Evolutionary conservation across 2,113 vertebrate species (phyloP).

Genomic region (Atrichornis clamosus): DNA sequence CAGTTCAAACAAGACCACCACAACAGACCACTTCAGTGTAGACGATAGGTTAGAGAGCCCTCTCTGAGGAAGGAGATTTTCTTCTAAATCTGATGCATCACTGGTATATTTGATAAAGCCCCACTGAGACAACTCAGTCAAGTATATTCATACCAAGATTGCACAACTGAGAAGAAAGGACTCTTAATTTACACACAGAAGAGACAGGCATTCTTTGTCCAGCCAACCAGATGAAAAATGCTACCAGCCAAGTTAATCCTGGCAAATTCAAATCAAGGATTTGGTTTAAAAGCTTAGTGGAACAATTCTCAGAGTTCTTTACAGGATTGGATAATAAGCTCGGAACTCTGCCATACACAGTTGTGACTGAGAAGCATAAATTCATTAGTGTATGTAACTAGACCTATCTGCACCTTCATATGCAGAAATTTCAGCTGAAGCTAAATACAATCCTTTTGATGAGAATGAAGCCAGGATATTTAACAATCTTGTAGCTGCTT

Average conservation of each 20-base stretch:
- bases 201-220: background rate
- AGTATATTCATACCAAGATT: background rate
- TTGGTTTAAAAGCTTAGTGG: background rate
- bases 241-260: background rate
- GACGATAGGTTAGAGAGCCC: background rate
- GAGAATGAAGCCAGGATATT: background rate
- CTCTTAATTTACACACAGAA: background rate
- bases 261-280: background rate
- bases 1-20: background rate
- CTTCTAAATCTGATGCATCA: background rate
- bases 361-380: background rate
- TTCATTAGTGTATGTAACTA: background rate
- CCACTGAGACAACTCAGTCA: background rate
- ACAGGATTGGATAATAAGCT: background rate
- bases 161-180: background rate
- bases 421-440: background rate
- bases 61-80: background rate
- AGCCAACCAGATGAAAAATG: background rate
- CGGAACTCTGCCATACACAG: background rate
- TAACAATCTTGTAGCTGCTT: background rate
- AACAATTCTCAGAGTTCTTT: background rate
- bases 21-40: background rate
- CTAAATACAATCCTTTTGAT: background rate
- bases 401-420: background rate
- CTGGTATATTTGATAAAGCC: background rate